Base-by-base conservation (phyloP, 2,888 invertebrate species). In the Gandaritis pyraliata region DNA sequence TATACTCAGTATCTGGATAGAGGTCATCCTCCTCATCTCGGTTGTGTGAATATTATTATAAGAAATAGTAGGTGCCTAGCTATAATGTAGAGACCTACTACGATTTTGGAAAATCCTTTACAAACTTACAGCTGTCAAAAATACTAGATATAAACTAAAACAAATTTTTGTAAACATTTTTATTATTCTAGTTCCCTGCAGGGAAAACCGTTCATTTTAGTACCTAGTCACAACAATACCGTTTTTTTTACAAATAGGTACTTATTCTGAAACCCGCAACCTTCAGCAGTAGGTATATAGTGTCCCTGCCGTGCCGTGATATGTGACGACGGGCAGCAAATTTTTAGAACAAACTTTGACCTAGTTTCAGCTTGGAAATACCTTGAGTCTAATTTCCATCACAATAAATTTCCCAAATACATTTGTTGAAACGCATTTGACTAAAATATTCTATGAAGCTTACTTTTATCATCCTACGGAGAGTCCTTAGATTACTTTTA, bases 401-500 rank as follows among this genome's bases (percentile, higher is more conserved):
- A 58, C 36, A 50, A 50, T 45, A n/a, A n/a, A n/a, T n/a, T 15
- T 46, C 45, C 8, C 45, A 29, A 33, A 38, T 49, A 43, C 50
- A 50, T 51, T 58, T 46, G 51, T 36, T 47, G 46, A 29, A 52
- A 53, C 50, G 41, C 55, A 43, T 60, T 69, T 63, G 61, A 65
- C 69, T 64, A 30, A 30, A 48, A 65, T 61, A 60, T 65, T 66
- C 39, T 41, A 60, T 47, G 52, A 56, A 65, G 60, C 62, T 71
- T 58, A 60, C 61, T 63, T 71, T 69, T 65, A 69, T 70, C 60
- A 66, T 68, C 61, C 64, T 59, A 55, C 57, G 50, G 65, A 69
- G 70, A 59, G 61, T 60, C 66, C 55, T 69, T 60, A 65, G 61
- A 67, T 69, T 67, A 67, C 66, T 67, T 66, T 67, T 66, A 69